Conservation (phyloP, 2,797 vertebrate genomes). For the Meda fulgida region DNA sequence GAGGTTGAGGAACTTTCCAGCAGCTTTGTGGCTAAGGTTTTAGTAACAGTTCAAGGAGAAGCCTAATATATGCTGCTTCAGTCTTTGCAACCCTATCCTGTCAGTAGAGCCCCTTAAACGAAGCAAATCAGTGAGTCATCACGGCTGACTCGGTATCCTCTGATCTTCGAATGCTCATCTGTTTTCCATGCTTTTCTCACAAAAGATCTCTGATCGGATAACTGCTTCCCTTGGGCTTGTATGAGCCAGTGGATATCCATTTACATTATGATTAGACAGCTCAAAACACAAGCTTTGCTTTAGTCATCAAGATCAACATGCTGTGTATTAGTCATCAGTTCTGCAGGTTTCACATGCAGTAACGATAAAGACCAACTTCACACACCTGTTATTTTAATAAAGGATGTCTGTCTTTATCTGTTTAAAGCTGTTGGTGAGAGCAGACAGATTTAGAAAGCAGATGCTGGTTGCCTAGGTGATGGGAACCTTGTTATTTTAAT, state of each 20-base stretch:
- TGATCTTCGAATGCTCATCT: constrained; percentile 28
- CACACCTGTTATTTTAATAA: constrained; percentile 3
- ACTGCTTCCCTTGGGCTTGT: background rate
- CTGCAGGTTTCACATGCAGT: constrained; percentile 1
- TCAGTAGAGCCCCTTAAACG: constrained; percentile 12
- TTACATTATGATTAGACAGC: constrained; percentile 54
- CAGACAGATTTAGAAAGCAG: constrained; percentile 23
- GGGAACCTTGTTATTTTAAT: constrained; percentile 29
- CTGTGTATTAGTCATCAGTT: constrained; percentile 17
- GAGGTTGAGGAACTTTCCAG: background rate
- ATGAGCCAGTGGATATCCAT: constrained; percentile 6
- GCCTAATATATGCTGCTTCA: background rate
- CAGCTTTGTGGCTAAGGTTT: constrained; percentile 14
- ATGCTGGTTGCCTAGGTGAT: constrained; percentile 32
- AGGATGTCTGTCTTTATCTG: background rate
- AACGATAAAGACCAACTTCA: background rate
- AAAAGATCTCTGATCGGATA: background rate
- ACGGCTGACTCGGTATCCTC: constrained; percentile 52
- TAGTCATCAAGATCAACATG: constrained; percentile 27
- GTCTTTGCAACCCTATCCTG: constrained; percentile 10
- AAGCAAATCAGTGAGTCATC: constrained; percentile 54
- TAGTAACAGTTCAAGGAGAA: background rate
- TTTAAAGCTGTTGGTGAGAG: constrained; percentile 1
- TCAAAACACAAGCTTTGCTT: constrained; percentile 54
- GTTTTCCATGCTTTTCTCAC: background rate